Conservation (phyloP, 1,140 invertebrate species). For the Bathynomus jamesi region DNA sequence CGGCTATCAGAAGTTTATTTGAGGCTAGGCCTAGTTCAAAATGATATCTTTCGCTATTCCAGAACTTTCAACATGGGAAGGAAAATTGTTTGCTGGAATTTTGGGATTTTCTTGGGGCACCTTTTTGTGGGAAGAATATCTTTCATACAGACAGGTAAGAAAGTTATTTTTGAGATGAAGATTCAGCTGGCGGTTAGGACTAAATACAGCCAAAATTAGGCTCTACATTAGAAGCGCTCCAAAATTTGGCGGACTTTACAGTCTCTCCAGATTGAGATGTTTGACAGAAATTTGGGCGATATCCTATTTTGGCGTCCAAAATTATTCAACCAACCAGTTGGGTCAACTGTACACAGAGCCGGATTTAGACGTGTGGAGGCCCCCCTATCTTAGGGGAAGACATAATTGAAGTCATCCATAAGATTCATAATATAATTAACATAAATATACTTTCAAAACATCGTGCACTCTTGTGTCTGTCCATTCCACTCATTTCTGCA, state of each 20-base stretch:
- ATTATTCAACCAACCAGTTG: too few species aligned
- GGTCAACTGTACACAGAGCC: not conserved
- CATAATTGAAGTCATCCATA: too few species aligned
- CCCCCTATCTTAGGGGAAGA: too few species aligned
- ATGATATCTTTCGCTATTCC: too few species aligned
- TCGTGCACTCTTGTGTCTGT: too few species aligned
- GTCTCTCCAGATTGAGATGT: not conserved
- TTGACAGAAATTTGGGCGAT: not conserved
- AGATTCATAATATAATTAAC: too few species aligned
- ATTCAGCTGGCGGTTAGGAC: not conserved
- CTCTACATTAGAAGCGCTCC: not conserved
- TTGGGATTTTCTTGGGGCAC: constrained; percentile 14
- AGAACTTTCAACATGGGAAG: too few species aligned
- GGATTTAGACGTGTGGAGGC: not conserved
- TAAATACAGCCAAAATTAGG: not conserved
- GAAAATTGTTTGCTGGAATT: constrained; percentile 16
- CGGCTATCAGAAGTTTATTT: too few species aligned
- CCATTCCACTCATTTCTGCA: too few species aligned
- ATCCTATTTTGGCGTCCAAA: too few species aligned
- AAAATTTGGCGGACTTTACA: not conserved
- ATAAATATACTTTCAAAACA: too few species aligned
- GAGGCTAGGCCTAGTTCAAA: too few species aligned
- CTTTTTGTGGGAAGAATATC: constrained; percentile 15
- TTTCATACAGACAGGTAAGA: constrained; percentile 13
- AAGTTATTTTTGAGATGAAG: not conserved